Evolutionary conservation across 2,888 invertebrate species (phyloP).

Genomic region (Dastarcus helophoroides): DNA sequence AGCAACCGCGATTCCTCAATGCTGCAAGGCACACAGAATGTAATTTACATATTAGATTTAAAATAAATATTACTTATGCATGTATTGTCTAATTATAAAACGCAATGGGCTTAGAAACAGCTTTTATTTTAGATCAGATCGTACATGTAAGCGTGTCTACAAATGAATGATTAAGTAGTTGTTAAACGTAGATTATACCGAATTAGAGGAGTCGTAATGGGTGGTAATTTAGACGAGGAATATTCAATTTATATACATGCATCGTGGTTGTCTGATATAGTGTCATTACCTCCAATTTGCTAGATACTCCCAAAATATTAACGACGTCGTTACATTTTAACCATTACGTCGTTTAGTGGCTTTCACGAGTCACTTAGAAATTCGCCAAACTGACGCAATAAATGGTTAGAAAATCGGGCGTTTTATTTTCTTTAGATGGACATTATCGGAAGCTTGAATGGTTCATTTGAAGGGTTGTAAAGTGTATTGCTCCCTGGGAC

Average conservation of each 20-base stretch:
- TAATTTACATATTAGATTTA: too few relatives aligned
- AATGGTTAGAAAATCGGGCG: too few relatives aligned
- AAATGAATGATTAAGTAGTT: conserved; percentile 31
- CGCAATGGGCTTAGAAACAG: too few relatives aligned
- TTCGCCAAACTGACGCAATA: too few relatives aligned
- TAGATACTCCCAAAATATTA: conserved; percentile 6
- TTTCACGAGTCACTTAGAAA: too few relatives aligned
- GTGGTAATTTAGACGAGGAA: conserved; percentile 26
- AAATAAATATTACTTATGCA: too few relatives aligned
- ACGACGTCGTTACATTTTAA: conserved; percentile 11
- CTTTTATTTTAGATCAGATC: too few relatives aligned
- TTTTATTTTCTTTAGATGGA: too few relatives aligned
- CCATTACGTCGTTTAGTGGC: too few relatives aligned
- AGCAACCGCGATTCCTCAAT: too few relatives aligned
- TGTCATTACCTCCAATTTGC: conserved; percentile 14
- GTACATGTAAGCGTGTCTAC: conserved; percentile 23
- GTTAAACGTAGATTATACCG: conserved; percentile 34
- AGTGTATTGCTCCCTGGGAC: conserved; percentile 37
- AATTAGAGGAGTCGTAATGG: conserved; percentile 32
- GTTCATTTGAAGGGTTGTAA: conserved; percentile 31
- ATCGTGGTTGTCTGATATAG: conserved; percentile 16
- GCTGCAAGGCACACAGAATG: too few relatives aligned
- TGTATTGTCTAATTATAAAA: too few relatives aligned
- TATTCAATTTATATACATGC: conserved; percentile 19
- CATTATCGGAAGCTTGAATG: conserved; percentile 20